A percentile compares a stretch with the other conserved stretches of the same genome.
phyloP scores from a whole-genome alignment of 2,797 vertebrate genomes.

The Meda fulgida region DNA sequence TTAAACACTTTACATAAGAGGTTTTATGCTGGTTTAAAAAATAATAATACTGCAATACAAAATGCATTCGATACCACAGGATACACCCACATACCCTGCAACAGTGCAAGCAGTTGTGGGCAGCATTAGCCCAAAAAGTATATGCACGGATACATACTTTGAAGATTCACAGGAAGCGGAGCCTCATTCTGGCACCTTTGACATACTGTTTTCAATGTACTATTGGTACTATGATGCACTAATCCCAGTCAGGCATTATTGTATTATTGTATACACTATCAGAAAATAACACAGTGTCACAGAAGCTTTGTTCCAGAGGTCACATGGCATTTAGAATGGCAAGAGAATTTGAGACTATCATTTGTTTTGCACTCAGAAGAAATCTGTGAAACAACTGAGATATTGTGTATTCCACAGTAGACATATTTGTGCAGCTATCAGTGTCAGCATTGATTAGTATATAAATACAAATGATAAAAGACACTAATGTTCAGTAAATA shows the following conservation, averaged over 20 bases:
- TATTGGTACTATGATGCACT: not conserved
- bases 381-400: too few relatives aligned
- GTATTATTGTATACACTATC: not conserved
- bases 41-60: not conserved
- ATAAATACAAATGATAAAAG: not conserved
- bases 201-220: not conserved
- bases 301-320: not conserved
- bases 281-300: not conserved
- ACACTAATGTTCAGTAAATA: not conserved
- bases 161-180: conserved; percentile 4
- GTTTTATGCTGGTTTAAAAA: not conserved
- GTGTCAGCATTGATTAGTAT: not conserved
- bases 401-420: not conserved
- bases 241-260: too few relatives aligned
- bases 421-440: not conserved
- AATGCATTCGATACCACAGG: not conserved
- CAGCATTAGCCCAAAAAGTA: not conserved
- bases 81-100: not conserved
- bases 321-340: not conserved
- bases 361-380: not conserved
- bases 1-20: not conserved
- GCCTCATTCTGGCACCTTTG: conserved; percentile 6
- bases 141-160: not conserved
- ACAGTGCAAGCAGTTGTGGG: not conserved
- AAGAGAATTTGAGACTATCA: not conserved